Percentiles rank a stretch among this genome's conserved stretches.
Conservation (phyloP, 2,113 vertebrate genomes). For the Pelobates fuscus region DNA sequence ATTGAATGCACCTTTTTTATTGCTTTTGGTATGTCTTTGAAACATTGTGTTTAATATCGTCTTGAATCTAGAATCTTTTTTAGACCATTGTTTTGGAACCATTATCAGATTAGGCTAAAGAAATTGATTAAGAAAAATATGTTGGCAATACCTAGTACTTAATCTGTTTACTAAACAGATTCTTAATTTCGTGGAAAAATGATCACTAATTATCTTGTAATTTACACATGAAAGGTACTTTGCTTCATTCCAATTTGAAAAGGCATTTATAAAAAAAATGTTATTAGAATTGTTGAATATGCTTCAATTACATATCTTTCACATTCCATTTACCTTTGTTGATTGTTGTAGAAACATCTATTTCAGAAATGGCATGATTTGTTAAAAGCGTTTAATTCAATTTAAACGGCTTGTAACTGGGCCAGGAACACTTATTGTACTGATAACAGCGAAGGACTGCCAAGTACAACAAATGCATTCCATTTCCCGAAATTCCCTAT, state of each 20-base stretch:
- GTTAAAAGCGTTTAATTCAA: slow-evolving; percentile 50
- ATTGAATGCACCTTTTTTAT: too few species aligned
- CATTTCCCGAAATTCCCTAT: slow-evolving; percentile 32
- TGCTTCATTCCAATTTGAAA: slow-evolving; percentile 4
- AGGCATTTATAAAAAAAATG: neutral
- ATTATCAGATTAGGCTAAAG: too few species aligned
- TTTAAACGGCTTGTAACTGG: slow-evolving; percentile 48
- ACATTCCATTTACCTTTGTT: slow-evolving; percentile 34
- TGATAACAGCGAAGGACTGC: slow-evolving; percentile 43
- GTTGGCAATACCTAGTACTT: too few species aligned
- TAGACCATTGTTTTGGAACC: too few species aligned
- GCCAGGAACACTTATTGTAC: slow-evolving; percentile 45
- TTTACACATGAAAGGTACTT: slow-evolving; percentile 1
- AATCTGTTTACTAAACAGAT: slow-evolving; percentile 18
- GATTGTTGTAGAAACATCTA: slow-evolving; percentile 15
- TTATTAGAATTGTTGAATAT: neutral
- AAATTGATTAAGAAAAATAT: too few species aligned
- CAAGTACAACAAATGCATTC: slow-evolving; percentile 53
- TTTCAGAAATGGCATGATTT: slow-evolving; percentile 43
- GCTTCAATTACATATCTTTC: slow-evolving; percentile 4
- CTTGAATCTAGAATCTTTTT: too few species aligned
- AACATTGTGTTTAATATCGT: too few species aligned
- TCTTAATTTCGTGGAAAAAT: neutral
- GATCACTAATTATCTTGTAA: slow-evolving; percentile 22
- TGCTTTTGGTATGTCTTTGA: too few species aligned